Base-by-base conservation (phyloP, 2,888 invertebrate genomes). In the Graphium colonna region DNA sequence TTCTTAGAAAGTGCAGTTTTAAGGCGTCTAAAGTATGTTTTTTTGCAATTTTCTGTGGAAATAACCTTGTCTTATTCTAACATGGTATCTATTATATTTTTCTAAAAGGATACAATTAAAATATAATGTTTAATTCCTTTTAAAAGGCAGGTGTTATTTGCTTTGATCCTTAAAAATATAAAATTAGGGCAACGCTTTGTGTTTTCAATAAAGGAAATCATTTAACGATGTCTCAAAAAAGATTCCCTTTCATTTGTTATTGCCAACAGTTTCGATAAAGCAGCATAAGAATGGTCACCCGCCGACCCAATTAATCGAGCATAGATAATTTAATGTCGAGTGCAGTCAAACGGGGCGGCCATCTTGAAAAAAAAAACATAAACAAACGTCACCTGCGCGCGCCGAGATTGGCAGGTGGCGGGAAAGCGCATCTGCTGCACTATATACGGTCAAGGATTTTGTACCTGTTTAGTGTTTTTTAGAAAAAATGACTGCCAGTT, bases 351-450 rank as follows among this genome's bases (percentile, higher is more conserved):
- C n/a, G 13, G 41, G 26, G 12, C 38, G 39, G 31, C 21, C 18
- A 13, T 44, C 15, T 39, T 49, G 16, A 2, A 13, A 52, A 54
- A 84, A 82, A 82, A 87, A 85, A 83, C 71, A 71, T 85, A 83
- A 84, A 85, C 83, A 84, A 60, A 61, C 64, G 62, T 73, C 87
- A 88, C 85, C 86, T 86, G 68, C 65, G 66, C 61, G 67, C 72
- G 79, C 82, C 71, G 71, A 78, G 88, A 88, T 88, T 87, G 84
- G 87, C 87, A 87, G 88, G 88, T 87, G 87, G 67, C 59, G 63
- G 65, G 66, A 61, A 60, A 57, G 63, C 64, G 71, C 83, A 84
- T 82, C 82, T 86, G 85, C 82, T 49, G 40, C 39, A 12, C 54
- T 54, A 45, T 40, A 49, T 44, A 44, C 13, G 45, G 49, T 10